These are phyloP conservation scores for Cotesia chilonis DNA, from an alignment of 1,140 invertebrate species.

Conservation along the genomic window DNA sequence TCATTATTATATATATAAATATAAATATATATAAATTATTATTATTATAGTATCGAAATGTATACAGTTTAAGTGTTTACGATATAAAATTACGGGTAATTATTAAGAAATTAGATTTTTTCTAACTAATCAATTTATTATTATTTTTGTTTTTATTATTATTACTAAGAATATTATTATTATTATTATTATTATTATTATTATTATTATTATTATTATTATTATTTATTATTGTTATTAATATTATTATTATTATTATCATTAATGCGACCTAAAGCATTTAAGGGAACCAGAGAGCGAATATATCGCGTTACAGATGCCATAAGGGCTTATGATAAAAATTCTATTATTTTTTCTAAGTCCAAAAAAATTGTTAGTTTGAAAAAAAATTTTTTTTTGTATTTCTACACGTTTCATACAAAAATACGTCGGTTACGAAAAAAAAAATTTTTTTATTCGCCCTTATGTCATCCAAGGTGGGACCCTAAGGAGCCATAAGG, in stretches of 20 bases:
- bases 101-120: conserved; percentile 64
- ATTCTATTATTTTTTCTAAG: no score
- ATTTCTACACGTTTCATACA: no score
- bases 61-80: conserved; percentile 61
- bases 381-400: no score
- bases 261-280: conserved; percentile 52
- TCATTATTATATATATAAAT: neutral
- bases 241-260: conserved; percentile 53
- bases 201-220: conserved; percentile 54
- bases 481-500: no score
- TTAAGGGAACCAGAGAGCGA: conserved; percentile 41
- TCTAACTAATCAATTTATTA: conserved; percentile 53
- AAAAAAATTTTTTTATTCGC: no score
- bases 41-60: conserved; percentile 54
- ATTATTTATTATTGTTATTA: conserved; percentile 54
- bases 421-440: no score
- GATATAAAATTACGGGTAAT: conserved; percentile 66
- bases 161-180: no score
- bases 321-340: no score
- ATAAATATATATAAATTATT: conserved; percentile 6
- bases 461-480: no score
- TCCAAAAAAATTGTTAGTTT: no score
- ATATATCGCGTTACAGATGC: neutral
- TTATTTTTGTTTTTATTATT: no score
- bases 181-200: conserved; percentile 41